Base-by-base conservation (phyloP, 2,888 invertebrate genomes). In the Itoplectis maculator region DNA sequence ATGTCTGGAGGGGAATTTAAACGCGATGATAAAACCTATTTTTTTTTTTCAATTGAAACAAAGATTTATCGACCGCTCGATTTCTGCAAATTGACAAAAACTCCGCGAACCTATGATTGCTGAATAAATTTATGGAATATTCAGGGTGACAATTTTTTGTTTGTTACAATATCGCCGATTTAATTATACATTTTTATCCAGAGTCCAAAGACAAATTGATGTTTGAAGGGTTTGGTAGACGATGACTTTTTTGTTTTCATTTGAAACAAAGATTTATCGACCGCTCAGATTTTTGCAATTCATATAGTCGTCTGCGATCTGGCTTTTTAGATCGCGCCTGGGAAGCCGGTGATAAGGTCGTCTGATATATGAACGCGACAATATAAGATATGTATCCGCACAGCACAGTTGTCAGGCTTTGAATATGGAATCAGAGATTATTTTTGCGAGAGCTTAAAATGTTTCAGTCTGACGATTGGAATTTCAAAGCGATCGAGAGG, bases 281-380 rank as follows among this genome's bases (percentile, higher is more conserved):
- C 13, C 20, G 37, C 18, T 20, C 29, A n/a, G 68, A 8, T 20
- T 68, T 51, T 51, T 68, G 37, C 68, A 54, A 59, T 59, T 13
- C 13, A 40, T 11, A 69, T 7, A 51, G 9, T 5, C 68, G 7
- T 54, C 18, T 51, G 23, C 54, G 54, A 54, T 13, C 20, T 47
- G 7, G 20, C n/a, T 47, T 5, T 29, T 35, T 59, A n/a, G 7
- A 59, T 35, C 7, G n/a, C n/a, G 56, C 8, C 35, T 0, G 1
- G 56, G n/a, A n/a, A n/a, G n/a, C n/a, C n/a, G n/a, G n/a, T n/a
- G n/a, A n/a, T n/a, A n/a, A n/a, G n/a, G n/a, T n/a, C 35, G n/a
- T 15, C 6, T 35, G 35, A 59, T n/a, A 56, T 13, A 35, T 8
- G 42, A 59, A 13, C 29, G 18, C 15, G 18, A 59, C n/a, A 35